Conservation (phyloP, 1,140 invertebrate species). For the Lepidurus arcticus region DNA sequence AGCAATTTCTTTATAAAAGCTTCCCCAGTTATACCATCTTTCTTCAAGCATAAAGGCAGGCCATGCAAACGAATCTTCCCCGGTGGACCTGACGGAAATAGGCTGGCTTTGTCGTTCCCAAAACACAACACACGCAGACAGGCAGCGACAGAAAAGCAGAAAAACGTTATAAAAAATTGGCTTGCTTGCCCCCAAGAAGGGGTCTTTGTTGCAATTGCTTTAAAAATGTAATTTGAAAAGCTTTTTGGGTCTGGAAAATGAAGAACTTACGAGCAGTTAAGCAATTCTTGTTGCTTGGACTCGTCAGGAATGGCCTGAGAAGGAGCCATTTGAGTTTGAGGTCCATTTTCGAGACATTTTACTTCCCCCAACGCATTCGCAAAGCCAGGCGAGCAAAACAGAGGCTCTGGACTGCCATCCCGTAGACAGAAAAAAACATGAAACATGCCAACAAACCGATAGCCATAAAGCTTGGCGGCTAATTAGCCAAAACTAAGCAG, state of each 20-base stretch:
- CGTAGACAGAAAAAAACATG: neutral
- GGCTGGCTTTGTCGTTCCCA: neutral
- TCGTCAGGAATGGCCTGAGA: neutral
- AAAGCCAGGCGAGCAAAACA: slow-evolving; percentile 13
- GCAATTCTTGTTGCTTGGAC: neutral
- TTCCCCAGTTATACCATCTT: slow-evolving; percentile 26
- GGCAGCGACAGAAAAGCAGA: slow-evolving; percentile 20
- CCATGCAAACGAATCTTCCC: slow-evolving; percentile 2
- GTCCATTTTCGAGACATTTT: neutral
- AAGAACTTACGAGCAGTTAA: slow-evolving; percentile 14
- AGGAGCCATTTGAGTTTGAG: neutral
- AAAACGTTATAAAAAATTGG: neutral
- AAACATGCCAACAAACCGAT: neutral
- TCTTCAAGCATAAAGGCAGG: slow-evolving; percentile 16
- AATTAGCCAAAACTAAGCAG: too few relatives aligned
- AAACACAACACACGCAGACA: neutral
- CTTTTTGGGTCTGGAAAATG: neutral
- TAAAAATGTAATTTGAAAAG: too few relatives aligned
- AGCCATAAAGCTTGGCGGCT: too few relatives aligned
- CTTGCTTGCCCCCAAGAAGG: neutral
- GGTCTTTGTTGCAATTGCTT: too few relatives aligned
- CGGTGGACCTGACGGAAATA: slow-evolving; percentile 6
- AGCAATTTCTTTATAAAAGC: slow-evolving; percentile 15
- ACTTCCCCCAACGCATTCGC: neutral
- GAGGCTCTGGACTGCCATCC: neutral